Evolutionary conservation across 2,113 vertebrate species (phyloP).

Genomic region (Octodon degus): DNA sequence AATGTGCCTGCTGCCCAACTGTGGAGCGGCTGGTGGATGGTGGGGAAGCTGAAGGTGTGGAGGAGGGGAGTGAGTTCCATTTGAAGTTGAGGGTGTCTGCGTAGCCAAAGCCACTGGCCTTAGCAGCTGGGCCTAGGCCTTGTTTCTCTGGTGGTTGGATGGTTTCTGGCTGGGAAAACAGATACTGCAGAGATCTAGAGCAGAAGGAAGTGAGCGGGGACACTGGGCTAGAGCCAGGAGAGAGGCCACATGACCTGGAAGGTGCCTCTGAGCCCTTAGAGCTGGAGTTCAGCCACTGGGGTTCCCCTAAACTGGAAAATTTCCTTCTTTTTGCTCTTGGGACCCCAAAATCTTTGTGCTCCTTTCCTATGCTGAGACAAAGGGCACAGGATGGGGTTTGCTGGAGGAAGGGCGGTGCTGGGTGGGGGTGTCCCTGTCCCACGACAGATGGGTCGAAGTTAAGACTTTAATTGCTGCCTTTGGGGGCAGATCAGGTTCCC

Average conservation of each 20-base stretch:
- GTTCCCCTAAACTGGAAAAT: not conserved
- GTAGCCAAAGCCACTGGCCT: not conserved
- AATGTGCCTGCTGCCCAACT: not conserved
- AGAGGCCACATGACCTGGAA: not conserved
- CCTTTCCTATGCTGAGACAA: slow-evolving; percentile 74
- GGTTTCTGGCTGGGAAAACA: not conserved
- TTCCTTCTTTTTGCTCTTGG: not conserved
- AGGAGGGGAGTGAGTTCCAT: not conserved
- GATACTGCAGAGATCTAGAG: not conserved
- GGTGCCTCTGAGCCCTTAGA: fast-evolving
- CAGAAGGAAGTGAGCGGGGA: too few species aligned
- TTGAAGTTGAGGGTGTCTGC: not conserved
- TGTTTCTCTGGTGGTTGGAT: not conserved
- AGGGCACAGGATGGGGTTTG: not conserved
- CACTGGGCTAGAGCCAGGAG: not conserved
- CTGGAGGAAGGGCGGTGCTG: not conserved
- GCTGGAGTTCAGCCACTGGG: not conserved
- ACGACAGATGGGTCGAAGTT: slow-evolving; percentile 78
- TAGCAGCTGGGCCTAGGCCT: not conserved
- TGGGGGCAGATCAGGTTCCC: slow-evolving; percentile 71
- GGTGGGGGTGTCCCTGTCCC: not conserved
- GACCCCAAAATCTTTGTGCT: not conserved
- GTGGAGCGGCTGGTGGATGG: not conserved
- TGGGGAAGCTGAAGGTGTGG: not conserved
- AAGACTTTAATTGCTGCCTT: slow-evolving; percentile 77